Percentiles rank a stretch among this genome's conserved stretches.
Conservation (phyloP, 2,797 vertebrate genomes). For the Phataginus tetradactyla region DNA sequence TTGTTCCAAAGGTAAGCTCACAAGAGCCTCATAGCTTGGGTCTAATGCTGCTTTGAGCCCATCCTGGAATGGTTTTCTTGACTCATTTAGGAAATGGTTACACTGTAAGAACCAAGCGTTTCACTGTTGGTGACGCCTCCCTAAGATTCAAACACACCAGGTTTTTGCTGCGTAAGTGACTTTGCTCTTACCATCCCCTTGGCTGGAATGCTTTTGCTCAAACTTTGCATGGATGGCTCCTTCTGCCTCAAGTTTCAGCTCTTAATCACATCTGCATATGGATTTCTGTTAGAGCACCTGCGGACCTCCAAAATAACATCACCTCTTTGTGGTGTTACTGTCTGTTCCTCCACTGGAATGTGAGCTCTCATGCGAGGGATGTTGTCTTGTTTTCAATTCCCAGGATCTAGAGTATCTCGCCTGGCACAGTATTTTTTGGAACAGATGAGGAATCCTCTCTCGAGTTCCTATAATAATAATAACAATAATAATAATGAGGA, state of each 20-base stretch:
- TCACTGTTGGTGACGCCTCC: neutral
- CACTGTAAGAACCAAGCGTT: neutral
- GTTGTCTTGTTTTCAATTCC: neutral
- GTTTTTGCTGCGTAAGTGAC: neutral
- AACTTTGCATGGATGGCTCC: neutral
- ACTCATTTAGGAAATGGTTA: neutral
- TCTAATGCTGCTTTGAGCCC: neutral
- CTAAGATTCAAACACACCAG: neutral
- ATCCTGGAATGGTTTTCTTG: neutral
- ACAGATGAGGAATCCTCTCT: neutral
- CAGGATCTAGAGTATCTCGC: neutral
- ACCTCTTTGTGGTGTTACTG: neutral
- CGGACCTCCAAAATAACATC: neutral
- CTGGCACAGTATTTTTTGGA: neutral
- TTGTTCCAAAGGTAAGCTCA: neutral
- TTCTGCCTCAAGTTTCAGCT: neutral
- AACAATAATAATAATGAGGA: neutral
- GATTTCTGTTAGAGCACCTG: neutral
- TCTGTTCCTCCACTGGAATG: neutral
- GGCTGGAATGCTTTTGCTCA: neutral
- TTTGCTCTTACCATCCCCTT: neutral
- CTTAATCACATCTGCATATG: neutral
- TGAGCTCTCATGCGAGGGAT: neutral
- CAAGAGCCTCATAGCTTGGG: neutral
- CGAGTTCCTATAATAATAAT: neutral